Evolutionary conservation across 1,140 invertebrate genomes (phyloP).

Genomic region (Drosophila persimilis): DNA sequence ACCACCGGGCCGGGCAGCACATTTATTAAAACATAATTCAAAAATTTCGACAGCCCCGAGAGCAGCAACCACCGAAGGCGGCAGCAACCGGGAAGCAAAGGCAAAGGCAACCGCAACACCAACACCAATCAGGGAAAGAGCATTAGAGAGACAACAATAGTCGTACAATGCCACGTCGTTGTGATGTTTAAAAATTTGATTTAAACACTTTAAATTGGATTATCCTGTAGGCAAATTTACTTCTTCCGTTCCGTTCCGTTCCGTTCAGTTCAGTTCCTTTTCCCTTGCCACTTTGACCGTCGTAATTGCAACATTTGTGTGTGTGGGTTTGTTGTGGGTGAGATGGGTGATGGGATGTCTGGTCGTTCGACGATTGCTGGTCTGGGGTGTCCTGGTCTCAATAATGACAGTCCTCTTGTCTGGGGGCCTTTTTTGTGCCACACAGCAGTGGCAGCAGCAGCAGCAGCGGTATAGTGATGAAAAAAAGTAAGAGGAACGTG

Average conservation of each 20-base stretch:
- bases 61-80: conserved; percentile 39
- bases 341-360: conserved; percentile 29
- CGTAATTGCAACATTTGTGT: conserved; percentile 79
- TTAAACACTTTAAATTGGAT: conserved; percentile 83
- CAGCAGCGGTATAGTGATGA: conserved; percentile 14
- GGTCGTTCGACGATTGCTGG: too few relatives aligned
- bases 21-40: conserved; percentile 83
- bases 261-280: conserved; percentile 26
- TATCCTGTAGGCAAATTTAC: conserved; percentile 79
- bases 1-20: conserved; percentile 37
- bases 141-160: conserved; percentile 35
- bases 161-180: conserved; percentile 55
- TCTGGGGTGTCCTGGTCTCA: conserved; percentile 5
- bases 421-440: conserved; percentile 15
- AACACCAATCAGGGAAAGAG: conserved; percentile 12
- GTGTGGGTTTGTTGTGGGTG: conserved; percentile 16
- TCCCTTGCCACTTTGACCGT: conserved; percentile 44
- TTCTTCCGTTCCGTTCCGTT: conserved; percentile 13
- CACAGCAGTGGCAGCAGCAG: conserved; percentile 1
- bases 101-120: too few relatives aligned
- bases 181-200: conserved; percentile 79
- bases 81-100: too few relatives aligned
- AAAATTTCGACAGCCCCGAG: conserved; percentile 60
- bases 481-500: conserved; percentile 22
- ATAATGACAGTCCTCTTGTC: conserved; percentile 71